A percentile compares a stretch with the other conserved stretches of the same genome.
Conservation (phyloP, 2,888 invertebrate species). For the Stratiomys singularior region DNA sequence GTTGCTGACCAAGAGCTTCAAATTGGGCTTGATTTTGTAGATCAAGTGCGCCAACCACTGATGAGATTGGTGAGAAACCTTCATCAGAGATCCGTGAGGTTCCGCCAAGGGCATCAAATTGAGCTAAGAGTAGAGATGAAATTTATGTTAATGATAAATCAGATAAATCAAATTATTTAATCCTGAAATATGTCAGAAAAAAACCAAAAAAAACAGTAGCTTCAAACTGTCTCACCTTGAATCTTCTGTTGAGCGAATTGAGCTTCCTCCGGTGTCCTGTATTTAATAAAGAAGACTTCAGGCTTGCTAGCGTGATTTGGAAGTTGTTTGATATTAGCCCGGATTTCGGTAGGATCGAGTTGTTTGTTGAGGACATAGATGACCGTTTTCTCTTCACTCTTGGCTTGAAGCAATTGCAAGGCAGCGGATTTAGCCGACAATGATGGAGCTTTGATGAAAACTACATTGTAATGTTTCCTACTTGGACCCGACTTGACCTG, state of each 20-base stretch:
- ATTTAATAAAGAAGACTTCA: conserved; percentile 66
- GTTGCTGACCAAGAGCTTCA: background rate
- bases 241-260: conserved; percentile 64
- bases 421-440: conserved; percentile 58
- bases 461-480: conserved; percentile 64
- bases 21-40: background rate
- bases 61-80: conserved; percentile 57
- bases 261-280: conserved; percentile 65
- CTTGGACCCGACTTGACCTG: conserved; percentile 59
- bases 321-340: conserved; percentile 61
- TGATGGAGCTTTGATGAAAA: conserved; percentile 64
- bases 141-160: no score
- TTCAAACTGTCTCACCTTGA: conserved; percentile 54
- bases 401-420: conserved; percentile 58
- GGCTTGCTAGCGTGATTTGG: conserved; percentile 62
- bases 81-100: conserved; percentile 56
- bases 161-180: no score
- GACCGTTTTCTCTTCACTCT: conserved; percentile 65
- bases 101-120: conserved; percentile 59
- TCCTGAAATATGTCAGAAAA: no score
- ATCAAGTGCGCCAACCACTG: conserved; percentile 44
- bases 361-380: conserved; percentile 64
- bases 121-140: conserved; percentile 43
- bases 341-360: conserved; percentile 60
- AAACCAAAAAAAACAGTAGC: background rate